Evolutionary conservation across 2,888 invertebrate genomes (phyloP).

Genomic region (Meganola albula): DNA sequence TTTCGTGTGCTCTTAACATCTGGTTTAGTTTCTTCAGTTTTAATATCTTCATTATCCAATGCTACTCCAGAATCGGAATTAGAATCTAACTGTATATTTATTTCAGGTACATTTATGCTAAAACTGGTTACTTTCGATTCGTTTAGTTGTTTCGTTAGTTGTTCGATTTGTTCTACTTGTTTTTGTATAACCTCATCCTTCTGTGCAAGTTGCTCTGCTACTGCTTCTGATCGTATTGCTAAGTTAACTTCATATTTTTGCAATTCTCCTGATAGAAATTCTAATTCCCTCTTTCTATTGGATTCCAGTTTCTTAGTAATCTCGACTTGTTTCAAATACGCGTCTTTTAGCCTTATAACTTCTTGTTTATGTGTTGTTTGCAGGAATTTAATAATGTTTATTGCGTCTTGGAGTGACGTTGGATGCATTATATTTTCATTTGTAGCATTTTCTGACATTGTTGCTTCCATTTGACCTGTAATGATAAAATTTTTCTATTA

Average conservation of each 20-base stretch:
- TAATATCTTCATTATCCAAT: constrained; percentile 60
- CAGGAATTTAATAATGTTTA: constrained; percentile 68
- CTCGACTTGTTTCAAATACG: constrained; percentile 55
- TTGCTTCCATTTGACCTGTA: constrained; percentile 43
- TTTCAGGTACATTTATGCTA: constrained; percentile 46
- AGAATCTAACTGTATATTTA: constrained; percentile 56
- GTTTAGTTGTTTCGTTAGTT: constrained; percentile 53
- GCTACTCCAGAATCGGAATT: constrained; percentile 71
- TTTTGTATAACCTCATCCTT: constrained; percentile 62
- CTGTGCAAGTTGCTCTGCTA: constrained; percentile 57
- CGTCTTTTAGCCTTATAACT: constrained; percentile 55
- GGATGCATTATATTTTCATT: constrained; percentile 58
- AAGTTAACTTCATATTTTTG: constrained; percentile 68
- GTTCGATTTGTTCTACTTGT: constrained; percentile 55
- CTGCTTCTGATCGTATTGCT: constrained; percentile 56
- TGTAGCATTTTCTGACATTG: constrained; percentile 40
- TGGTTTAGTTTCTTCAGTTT: constrained; percentile 44
- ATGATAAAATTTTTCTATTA: too few relatives aligned
- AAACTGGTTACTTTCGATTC: constrained; percentile 40
- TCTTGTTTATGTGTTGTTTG: constrained; percentile 68
- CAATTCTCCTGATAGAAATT: constrained; percentile 63
- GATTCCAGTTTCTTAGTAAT: constrained; percentile 63
- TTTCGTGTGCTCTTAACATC: constrained; percentile 58
- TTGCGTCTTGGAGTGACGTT: constrained; percentile 63
- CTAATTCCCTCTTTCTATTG: constrained; percentile 65